These are phyloP conservation scores for Melinaea marsaeus DNA, from an alignment of 2,888 invertebrate genomes.

Conservation along the genomic window DNA sequence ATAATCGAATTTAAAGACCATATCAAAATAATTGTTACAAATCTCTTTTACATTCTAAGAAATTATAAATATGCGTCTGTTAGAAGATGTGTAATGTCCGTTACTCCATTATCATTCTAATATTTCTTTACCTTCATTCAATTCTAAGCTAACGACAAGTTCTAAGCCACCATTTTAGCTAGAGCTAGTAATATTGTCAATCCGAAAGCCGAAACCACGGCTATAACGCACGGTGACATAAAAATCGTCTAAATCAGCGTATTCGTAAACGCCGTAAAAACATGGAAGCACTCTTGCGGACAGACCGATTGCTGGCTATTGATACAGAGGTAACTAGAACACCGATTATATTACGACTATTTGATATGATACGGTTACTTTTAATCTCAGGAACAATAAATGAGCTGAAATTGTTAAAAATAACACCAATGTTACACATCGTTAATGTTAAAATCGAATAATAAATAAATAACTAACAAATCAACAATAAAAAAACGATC, in stretches of 20 bases:
- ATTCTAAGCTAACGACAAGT: conserved; percentile 29
- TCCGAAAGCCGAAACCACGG: conserved; percentile 50
- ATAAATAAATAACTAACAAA: conserved; percentile 21
- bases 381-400: conserved; percentile 18
- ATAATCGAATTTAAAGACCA: conserved; percentile 21
- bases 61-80: not conserved
- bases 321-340: conserved; percentile 30
- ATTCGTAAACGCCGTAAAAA: conserved; percentile 68
- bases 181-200: conserved; percentile 59
- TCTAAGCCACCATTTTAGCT: conserved; percentile 30
- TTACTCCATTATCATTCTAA: not conserved
- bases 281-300: conserved; percentile 76
- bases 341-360: conserved; percentile 24
- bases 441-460: conserved; percentile 22
- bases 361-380: conserved; percentile 33
- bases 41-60: conserved; percentile 8
- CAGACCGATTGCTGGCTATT: conserved; percentile 71
- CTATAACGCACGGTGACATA: conserved; percentile 53
- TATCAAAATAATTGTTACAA: conserved; percentile 24
- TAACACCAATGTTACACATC: conserved; percentile 34
- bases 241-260: conserved; percentile 66
- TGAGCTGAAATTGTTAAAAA: conserved; percentile 11
- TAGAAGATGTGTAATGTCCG: not conserved
- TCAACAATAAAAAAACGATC: conserved; percentile 22
- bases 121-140: conserved; percentile 1